Base-by-base conservation (phyloP, 1,140 invertebrate genomes). In the Oryctes rhinoceros region DNA sequence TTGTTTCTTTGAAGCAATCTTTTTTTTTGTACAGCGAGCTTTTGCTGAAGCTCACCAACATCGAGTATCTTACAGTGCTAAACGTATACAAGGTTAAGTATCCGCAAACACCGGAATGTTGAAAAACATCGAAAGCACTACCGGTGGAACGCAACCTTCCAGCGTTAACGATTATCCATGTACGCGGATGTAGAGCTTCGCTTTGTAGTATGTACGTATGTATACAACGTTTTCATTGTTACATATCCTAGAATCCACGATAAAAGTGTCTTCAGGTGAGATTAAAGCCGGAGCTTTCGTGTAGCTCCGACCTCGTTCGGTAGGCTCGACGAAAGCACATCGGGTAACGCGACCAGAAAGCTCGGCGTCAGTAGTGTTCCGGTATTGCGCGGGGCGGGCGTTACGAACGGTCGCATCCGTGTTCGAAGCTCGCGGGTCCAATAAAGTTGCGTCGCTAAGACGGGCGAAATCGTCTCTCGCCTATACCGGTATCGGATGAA, bases 241-340 rank as follows among this genome's bases (percentile, higher is more conserved):
- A 24, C 24, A 71, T 71, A 71, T 71, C 20, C 11, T 24, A 24
- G 65, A 71, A 71, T 35, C 65, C 7, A 37, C 65, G 65, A 30
- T 24, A 71, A 71, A 71, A 71, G n/a, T 37, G 75, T 76, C 44
- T 76, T 48, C 75, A 76, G 75, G 75, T 76, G 75, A 76, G 75
- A 30, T 71, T 71, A 71, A 37, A 30, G 24, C 65, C 65, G 18
- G 2, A 49, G 75, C 37, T 76, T 59, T 76, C 75, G 75, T 76
- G 37, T 47, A 37, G 18, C 9, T 47, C 18, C 75, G 75, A 20
- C 44, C 7, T 10, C n/a, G 15, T 76, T 76, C 75, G 75, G 35
- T 35, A 37, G 18, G 75, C n/a, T 9, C 37, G 75, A 6, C 39
- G 75, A 18, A 76, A 47, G 37, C 47, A 15, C 75, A n/a, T n/a